These are phyloP conservation scores for Bryconaethiops microstoma DNA, from an alignment of 2,797 vertebrate species.

Conservation along the genomic window DNA sequence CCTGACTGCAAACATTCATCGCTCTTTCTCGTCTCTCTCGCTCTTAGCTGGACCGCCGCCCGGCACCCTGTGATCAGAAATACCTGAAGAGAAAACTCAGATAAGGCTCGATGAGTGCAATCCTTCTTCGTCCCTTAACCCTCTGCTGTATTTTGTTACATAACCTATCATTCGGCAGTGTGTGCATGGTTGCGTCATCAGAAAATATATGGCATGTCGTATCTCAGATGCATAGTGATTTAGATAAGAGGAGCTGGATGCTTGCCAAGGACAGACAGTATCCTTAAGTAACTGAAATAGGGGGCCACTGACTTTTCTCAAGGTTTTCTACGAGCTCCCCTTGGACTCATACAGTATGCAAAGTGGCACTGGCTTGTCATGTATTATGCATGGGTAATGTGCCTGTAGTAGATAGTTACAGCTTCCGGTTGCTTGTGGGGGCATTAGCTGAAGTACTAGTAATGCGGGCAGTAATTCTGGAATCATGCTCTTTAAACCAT, in stretches of 20 bases:
- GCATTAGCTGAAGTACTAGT: not conserved
- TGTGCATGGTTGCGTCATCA: too few relatives aligned
- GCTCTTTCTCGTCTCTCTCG: not conserved
- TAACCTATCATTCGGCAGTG: too few relatives aligned
- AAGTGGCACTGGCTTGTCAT: not conserved
- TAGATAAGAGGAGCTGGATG: not conserved
- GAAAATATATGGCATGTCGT: too few relatives aligned
- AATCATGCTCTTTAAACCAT: too few relatives aligned
- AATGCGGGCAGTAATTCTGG: not conserved
- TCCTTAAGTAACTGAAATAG: too few relatives aligned
- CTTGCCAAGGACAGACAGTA: not conserved
- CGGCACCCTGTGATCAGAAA: too few relatives aligned
- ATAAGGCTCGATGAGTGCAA: not conserved
- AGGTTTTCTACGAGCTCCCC: too few relatives aligned
- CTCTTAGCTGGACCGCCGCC: not conserved
- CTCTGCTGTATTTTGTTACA: too few relatives aligned
- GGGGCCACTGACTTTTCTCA: too few relatives aligned
- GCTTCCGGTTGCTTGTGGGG: not conserved
- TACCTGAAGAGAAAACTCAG: not conserved
- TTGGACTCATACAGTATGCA: not conserved
- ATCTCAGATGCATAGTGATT: not conserved
- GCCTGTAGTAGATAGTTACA: not conserved
- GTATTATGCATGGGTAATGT: slow-evolving; percentile 40
- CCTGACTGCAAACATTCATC: slow-evolving; percentile 7
- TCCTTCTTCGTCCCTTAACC: not conserved